A percentile compares a stretch with the other conserved stretches of the same genome.
Evolutionary conservation across 2,797 vertebrate genomes (phyloP).

Genomic region (Chloroceryle amazona): DNA sequence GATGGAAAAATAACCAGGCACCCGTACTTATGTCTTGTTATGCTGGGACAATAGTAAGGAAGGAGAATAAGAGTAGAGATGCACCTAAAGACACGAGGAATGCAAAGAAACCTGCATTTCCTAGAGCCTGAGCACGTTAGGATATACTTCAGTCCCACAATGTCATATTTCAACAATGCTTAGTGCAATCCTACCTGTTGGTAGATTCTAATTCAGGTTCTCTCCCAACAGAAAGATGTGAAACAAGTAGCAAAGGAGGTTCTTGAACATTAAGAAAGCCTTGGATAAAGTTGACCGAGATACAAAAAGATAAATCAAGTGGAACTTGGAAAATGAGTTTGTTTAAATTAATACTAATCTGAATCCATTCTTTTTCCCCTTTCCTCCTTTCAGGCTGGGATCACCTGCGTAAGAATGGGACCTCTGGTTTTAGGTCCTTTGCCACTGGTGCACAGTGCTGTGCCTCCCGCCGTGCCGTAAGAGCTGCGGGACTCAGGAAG

Average conservation of each 20-base stretch:
- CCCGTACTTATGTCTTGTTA: background rate
- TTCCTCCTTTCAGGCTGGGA: background rate
- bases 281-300: background rate
- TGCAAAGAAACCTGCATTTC: background rate
- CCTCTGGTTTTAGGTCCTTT: background rate
- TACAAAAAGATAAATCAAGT: background rate
- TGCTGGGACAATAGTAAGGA: background rate
- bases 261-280: background rate
- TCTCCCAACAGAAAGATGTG: background rate
- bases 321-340: background rate
- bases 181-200: background rate
- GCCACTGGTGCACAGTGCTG: accelerated
- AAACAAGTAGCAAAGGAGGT: background rate
- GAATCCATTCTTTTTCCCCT: background rate
- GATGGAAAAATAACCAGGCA: background rate
- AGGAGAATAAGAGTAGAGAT: background rate
- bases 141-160: background rate
- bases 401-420: background rate
- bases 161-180: background rate
- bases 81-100: background rate
- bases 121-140: background rate
- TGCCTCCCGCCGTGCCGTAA: background rate
- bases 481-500: accelerated
- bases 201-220: background rate
- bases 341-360: background rate